Base-by-base conservation (phyloP, 2,113 vertebrate species). In the Cardinalis cardinalis region DNA sequence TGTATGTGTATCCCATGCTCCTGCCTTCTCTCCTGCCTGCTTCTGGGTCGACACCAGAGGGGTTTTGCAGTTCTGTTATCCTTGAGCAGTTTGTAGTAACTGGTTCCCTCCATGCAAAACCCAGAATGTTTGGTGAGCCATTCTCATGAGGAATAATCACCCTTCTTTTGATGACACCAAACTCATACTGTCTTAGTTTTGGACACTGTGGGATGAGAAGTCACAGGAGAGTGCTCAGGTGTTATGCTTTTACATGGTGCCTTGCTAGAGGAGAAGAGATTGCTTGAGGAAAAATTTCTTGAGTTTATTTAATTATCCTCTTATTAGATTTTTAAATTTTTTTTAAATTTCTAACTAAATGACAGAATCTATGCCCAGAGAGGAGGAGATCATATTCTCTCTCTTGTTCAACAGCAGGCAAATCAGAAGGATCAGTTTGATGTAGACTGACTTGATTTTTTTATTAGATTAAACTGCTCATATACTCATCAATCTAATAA, bases 1-100 rank as follows among this genome's bases (percentile, higher is more conserved):
- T 90, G 99, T 99, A 98, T 36, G 97, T 97, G 84, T 87, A 46
- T 65, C 71, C 25, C 7, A 46, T 66, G 38, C 24, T 72, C 5
- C 86, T 71, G 38, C 46, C 51, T 86, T 38, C 46, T 60, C 29
- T 77, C 8, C 36, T 79, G 51, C 17, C 52, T 90, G 72, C 36
- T 78, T 78, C 59, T 66, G 40, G 19, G 24, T 79, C 15, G 1
- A 23, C 44, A 12, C 4, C 20, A 60, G 58, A 60, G 64, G 24
- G 1, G 11, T 84, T 86, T 87, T 70, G 53, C 49, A 40, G 55
- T 81, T 40, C 2, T 8, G 5, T 79, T 86, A 26, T 24, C 38
- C 44, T 66, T 71, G 21, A 88, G 69, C 81, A 87, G 52, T 63
- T 61, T 80, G 18, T 78, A 58, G 31, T 60, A 73, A 29, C 34